Conservation (phyloP, 2,113 vertebrate genomes). For the Peucedramus taeniatus region DNA sequence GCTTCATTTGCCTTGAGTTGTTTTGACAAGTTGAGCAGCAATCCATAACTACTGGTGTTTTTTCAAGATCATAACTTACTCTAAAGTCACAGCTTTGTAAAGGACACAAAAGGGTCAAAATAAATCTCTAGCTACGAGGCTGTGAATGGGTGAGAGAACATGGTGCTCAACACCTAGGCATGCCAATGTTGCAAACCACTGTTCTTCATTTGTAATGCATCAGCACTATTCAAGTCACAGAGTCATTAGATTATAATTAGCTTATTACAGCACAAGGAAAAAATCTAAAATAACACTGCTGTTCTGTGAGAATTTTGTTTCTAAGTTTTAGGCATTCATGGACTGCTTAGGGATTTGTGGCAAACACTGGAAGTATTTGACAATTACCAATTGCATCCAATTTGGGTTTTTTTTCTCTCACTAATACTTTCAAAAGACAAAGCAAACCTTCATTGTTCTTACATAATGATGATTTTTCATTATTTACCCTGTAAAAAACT, state of each 20-base stretch:
- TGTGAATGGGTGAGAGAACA: neutral
- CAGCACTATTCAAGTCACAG: neutral
- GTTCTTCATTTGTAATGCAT: neutral
- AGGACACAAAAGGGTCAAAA: slow-evolving; percentile 40
- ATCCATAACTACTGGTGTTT: slow-evolving; percentile 13
- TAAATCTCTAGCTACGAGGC: slow-evolving; percentile 16
- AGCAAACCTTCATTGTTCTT: neutral
- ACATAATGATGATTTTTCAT: neutral
- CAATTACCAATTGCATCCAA: neutral
- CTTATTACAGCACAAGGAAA: neutral
- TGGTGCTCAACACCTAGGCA: neutral
- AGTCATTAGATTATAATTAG: neutral
- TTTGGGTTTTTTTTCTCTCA: neutral
- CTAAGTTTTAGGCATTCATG: neutral
- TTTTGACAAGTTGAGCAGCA: slow-evolving; percentile 47
- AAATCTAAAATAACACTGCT: neutral
- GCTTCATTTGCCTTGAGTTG: slow-evolving; percentile 50
- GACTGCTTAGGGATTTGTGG: neutral
- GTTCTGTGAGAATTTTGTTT: neutral
- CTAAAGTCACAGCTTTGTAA: slow-evolving; percentile 10
- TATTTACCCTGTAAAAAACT: neutral
- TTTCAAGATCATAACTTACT: slow-evolving; percentile 36
- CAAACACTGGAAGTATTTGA: neutral
- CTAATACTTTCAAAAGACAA: neutral
- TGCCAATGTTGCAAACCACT: neutral